Base-by-base conservation (phyloP, 2,888 invertebrate genomes). In the Monopis laevigella region DNA sequence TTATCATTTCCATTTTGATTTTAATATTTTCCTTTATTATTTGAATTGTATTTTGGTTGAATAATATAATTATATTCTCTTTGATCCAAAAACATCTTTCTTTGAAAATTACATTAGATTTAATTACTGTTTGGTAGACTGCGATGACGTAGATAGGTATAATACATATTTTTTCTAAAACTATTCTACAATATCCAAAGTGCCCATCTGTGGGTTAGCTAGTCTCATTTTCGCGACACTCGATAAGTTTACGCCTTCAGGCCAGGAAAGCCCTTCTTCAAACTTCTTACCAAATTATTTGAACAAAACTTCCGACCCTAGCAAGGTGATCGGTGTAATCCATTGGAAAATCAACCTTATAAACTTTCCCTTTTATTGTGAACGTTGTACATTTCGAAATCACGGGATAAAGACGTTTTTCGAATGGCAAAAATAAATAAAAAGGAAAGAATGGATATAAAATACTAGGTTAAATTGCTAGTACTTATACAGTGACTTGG, bases 211-310 rank as follows among this genome's bases (percentile, higher is more conserved):
- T 21, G n/a, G 6, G 21, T 36, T n/a, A 11, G 4, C 3, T 36
- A 19, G 7, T 36, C 36, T 36, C 13, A 11, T 13, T 21, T 13
- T 36, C 52, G 52, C 53, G 56, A 53, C 56, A 62, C 59, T 62
- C 58, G 62, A 66, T 65, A 71, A 73, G 59, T 69, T 72, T 59
- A 48, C 61, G 54, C 66, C 70, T 65, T 57, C 45, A 52, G 65
- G 60, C 57, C 47, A 54, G 48, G 52, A 59, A 63, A 69, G 62
- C 65, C 71, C 66, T 67, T 62, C 59, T 58, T 59, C 59, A 62
- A 73, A 69, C 63, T 73, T 69, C 65, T 67, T 67, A 65, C 66
- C 50, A 72, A 71, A 74, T 75, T 74, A 72, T 75, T 73, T 69
- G 67, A 68, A 68, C 69, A 66, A 65, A 64, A 45, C 54, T 51